Conservation (phyloP, 2,797 vertebrate species). For the Chelidonichthys spinosus region DNA sequence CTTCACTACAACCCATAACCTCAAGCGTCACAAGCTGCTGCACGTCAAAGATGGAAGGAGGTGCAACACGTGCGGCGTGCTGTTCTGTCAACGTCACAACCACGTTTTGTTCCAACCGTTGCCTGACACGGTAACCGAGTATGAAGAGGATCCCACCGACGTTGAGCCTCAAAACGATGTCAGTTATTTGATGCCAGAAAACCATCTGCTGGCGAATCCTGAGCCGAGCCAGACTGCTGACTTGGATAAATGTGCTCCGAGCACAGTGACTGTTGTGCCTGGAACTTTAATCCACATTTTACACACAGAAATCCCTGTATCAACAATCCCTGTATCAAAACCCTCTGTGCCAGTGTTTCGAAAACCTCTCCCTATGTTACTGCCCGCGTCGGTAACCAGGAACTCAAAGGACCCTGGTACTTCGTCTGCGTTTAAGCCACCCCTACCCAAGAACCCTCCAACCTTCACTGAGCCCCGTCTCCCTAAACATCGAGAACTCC, state of each 20-base stretch:
- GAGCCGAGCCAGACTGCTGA: conserved; percentile 2
- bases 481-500: conserved; percentile 16
- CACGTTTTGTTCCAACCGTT: conserved; percentile 19
- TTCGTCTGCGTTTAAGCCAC: neutral
- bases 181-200: neutral
- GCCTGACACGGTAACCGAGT: neutral
- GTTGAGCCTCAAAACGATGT: neutral
- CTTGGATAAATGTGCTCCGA: neutral
- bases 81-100: conserved; percentile 79
- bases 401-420: no score
- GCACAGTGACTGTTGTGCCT: neutral
- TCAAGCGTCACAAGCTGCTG: conserved; percentile 80
- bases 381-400: neutral
- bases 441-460: neutral
- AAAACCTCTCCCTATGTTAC: neutral
- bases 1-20: conserved; percentile 66
- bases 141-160: neutral
- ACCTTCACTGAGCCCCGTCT: neutral
- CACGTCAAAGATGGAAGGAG: conserved; percentile 78
- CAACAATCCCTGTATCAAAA: neutral
- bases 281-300: neutral
- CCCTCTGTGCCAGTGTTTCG: neutral
- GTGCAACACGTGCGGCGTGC: conserved; percentile 70
- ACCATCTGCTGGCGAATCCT: neutral
- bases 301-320: no score